phyloP scores from a whole-genome alignment of 2,113 vertebrate genomes.

The Fregetta grallaria region DNA sequence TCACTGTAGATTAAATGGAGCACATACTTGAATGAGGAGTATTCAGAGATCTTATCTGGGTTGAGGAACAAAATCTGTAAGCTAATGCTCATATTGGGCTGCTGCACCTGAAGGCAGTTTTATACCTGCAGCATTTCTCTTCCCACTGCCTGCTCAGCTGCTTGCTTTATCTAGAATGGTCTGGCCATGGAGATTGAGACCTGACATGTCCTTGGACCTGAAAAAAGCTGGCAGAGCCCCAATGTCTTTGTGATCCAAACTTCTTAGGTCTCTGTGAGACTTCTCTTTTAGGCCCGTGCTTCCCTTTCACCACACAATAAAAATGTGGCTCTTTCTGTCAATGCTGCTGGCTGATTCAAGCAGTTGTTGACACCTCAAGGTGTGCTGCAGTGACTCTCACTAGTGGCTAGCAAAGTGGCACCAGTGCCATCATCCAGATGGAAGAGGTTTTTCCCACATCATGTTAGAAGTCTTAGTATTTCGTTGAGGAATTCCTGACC shows the following conservation, averaged over 20 bases:
- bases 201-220: background rate
- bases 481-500: background rate
- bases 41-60: background rate
- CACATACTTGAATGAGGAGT: background rate
- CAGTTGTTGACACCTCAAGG: background rate
- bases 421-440: background rate
- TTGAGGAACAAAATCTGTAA: accelerated
- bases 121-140: background rate
- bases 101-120: background rate
- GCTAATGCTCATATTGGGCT: background rate
- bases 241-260: background rate
- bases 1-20: background rate
- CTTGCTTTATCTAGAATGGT: background rate
- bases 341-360: background rate
- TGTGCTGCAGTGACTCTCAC: background rate
- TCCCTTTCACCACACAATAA: background rate
- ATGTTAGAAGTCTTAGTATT: background rate
- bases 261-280: background rate
- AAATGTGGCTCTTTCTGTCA: background rate
- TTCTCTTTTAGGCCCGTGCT: background rate
- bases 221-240: background rate
- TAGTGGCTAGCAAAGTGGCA: background rate
- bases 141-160: background rate
- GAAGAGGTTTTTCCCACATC: background rate
- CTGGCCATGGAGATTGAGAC: background rate